Conservation (phyloP, 1,140 invertebrate species). For the Caenorhabditis remanei region DNA sequence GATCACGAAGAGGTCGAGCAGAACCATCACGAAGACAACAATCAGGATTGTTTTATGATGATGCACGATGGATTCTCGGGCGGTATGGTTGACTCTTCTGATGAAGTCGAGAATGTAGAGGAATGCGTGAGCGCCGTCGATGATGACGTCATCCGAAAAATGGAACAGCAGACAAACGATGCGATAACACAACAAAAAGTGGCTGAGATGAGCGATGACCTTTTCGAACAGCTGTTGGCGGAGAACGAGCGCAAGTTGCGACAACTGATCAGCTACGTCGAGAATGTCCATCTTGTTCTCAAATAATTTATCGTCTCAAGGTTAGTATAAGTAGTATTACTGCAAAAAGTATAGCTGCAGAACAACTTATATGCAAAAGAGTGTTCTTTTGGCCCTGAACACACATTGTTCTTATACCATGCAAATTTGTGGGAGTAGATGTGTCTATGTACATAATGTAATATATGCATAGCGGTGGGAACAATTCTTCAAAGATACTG, state of each 20-base stretch:
- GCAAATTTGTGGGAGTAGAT: background rate
- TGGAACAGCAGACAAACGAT: background rate
- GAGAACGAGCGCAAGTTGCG: slow-evolving; percentile 38
- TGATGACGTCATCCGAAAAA: background rate
- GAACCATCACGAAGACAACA: background rate
- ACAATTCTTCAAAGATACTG: background rate
- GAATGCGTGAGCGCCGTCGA: background rate
- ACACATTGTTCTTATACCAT: slow-evolving; percentile 9
- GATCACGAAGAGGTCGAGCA: slow-evolving; percentile 3
- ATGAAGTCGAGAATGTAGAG: background rate
- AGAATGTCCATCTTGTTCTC: slow-evolving; percentile 13
- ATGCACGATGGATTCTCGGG: slow-evolving; percentile 10
- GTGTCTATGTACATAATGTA: background rate
- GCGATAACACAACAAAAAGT: background rate
- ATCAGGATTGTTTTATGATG: background rate
- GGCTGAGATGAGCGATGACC: background rate
- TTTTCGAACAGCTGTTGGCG: slow-evolving; percentile 47
- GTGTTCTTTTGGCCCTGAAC: background rate
- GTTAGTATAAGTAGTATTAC: slow-evolving; percentile 24
- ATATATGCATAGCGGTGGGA: slow-evolving; percentile 15
- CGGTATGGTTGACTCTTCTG: background rate
- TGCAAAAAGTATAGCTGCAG: background rate
- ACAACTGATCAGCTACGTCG: slow-evolving; percentile 12
- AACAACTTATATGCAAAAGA: slow-evolving; percentile 2
- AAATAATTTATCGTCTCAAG: slow-evolving; percentile 27